Evolutionary conservation across 2,888 invertebrate species (phyloP).

Genomic region (Busseola fusca): DNA sequence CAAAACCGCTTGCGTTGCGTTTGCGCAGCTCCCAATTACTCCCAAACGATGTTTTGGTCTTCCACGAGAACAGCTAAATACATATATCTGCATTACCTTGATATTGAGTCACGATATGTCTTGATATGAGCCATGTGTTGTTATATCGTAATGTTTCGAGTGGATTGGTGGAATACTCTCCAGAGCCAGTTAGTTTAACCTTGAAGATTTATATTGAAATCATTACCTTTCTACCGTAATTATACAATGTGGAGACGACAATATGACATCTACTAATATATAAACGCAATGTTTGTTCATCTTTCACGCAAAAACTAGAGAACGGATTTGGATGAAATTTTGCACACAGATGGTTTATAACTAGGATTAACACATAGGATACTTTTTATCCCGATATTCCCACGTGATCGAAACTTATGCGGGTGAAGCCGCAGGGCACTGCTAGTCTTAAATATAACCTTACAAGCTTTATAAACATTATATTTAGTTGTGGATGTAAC

Average conservation of each 20-base stretch:
- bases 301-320: too few species aligned
- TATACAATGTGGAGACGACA: neutral
- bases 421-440: too few species aligned
- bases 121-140: too few species aligned
- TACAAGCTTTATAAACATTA: neutral
- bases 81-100: constrained; percentile 53
- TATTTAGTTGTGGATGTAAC: neutral
- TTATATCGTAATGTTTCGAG: constrained; percentile 12
- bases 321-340: too few species aligned
- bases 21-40: constrained; percentile 20
- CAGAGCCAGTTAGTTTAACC: neutral
- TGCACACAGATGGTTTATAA: too few species aligned
- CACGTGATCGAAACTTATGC: too few species aligned
- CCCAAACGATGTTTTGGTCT: constrained; percentile 23
- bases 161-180: neutral
- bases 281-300: too few species aligned
- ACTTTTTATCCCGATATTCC: too few species aligned
- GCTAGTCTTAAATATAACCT: neutral
- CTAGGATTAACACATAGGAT: too few species aligned
- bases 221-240: neutral
- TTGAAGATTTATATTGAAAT: neutral
- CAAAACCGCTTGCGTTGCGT: constrained; percentile 38
- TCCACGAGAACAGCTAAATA: constrained; percentile 32
- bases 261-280: neutral
- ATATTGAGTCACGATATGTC: constrained; percentile 38